phyloP scores from a whole-genome alignment of 2,797 vertebrate species.

The Botia kubotai region DNA sequence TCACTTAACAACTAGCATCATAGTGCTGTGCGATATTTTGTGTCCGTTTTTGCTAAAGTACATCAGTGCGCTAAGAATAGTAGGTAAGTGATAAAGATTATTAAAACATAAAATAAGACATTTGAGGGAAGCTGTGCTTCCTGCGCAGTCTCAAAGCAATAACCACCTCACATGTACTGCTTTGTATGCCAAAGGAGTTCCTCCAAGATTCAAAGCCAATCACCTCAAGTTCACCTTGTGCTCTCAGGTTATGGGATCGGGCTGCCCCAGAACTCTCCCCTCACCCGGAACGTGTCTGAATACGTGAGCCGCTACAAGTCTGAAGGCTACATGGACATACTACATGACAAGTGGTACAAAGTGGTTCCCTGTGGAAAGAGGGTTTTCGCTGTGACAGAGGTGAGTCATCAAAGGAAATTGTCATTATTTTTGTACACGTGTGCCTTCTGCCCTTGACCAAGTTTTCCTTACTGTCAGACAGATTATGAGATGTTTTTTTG shows the following conservation, averaged over 20 bases:
- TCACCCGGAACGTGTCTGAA: constrained; percentile 92
- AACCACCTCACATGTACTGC: neutral
- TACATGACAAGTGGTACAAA: constrained; percentile 98
- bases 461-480: constrained; percentile 2
- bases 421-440: constrained; percentile 45
- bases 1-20: neutral
- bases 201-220: neutral
- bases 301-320: constrained; percentile 94
- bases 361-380: constrained; percentile 93
- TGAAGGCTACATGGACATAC: constrained; percentile 93
- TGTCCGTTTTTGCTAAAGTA: neutral
- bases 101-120: neutral
- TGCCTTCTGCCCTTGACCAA: constrained; percentile 35
- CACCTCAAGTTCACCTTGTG: constrained; percentile 1
- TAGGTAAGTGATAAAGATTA: too few relatives aligned
- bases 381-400: constrained; percentile 66
- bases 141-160: too few relatives aligned
- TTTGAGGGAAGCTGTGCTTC: neutral
- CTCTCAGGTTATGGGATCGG: constrained; percentile 61
- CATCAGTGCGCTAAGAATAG: too few relatives aligned
- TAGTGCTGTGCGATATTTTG: too few relatives aligned
- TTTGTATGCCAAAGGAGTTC: constrained; percentile 3
- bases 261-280: constrained; percentile 85
- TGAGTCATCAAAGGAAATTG: constrained; percentile 38
- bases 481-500: constrained; percentile 37